Percentiles rank a stretch among this genome's conserved stretches.
These are phyloP conservation scores for Pteromalus puparum DNA, from an alignment of 1,140 invertebrate genomes.

Conservation along the genomic window DNA sequence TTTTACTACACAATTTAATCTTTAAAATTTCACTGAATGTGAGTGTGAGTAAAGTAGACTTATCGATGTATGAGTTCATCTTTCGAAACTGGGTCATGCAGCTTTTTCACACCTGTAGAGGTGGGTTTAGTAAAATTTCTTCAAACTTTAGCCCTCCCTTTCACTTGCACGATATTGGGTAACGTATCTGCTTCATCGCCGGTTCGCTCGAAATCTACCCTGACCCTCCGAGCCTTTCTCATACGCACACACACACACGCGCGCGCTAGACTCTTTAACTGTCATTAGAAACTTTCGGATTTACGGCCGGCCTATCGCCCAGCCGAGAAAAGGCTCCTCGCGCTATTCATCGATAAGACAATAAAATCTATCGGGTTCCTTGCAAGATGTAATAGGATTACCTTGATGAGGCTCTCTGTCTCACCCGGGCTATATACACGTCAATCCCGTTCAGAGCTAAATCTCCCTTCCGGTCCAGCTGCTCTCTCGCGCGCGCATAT, in stretches of 20 bases:
- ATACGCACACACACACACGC: too few relatives aligned
- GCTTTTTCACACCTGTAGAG: background rate
- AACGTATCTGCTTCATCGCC: background rate
- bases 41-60: too few relatives aligned
- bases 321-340: background rate
- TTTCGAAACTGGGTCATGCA: background rate
- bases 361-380: constrained; percentile 5
- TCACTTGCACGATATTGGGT: too few relatives aligned
- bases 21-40: too few relatives aligned
- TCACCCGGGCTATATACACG: background rate
- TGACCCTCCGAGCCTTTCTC: too few relatives aligned
- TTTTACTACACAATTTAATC: too few relatives aligned
- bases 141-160: too few relatives aligned
- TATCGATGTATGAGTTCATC: too few relatives aligned
- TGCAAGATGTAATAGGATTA: constrained; percentile 2
- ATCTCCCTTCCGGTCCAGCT: background rate
- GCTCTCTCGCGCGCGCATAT: background rate
- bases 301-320: background rate
- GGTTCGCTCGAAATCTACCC: too few relatives aligned
- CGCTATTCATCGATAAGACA: constrained; percentile 26
- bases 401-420: background rate
- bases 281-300: constrained; percentile 19
- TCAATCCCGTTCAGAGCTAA: background rate
- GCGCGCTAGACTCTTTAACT: background rate
- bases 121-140: too few relatives aligned